Evolutionary conservation across 1,140 invertebrate species (phyloP), one percentile per base, ranked within the genome.

Genomic region (Trachymyrmex septentrionalis): DNA sequence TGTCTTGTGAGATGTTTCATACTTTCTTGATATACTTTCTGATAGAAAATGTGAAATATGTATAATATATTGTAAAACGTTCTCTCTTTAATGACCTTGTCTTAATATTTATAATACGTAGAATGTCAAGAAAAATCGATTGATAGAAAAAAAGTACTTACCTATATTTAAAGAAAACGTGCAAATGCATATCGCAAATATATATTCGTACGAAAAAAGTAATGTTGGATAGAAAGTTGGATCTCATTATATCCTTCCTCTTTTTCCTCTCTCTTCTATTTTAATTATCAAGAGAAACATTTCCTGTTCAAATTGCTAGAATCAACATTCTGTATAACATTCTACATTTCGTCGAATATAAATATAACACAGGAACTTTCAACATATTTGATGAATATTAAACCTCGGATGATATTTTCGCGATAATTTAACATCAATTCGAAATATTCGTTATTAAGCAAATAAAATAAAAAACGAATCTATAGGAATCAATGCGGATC

Each of bases 101-200:
- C 38, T 69, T 24, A 69, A 69, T 69, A 38, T 34, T 38, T 66
- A 67, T 44, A 50, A 67, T 44, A 50, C 6, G 21, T 48, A 19
- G 12, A 69, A 67, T 38, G 34, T 44, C 64, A 67, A 50, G 66
- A 69, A 50, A 69, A 69, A 69, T 69, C 66, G 66, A 69, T 69
- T 16, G 24, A 24, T 24, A 44, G 7, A 48, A 69, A 67, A 34
- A 69, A 69, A 24, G 21, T 21, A 48, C 19, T 48, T 48, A 16
- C 21, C 34, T 48, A 69, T 48, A 50, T 69, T 48, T 69, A 50
- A 24, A 24, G 5, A 14, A 24, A 69, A 69, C 48, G 38, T 48
- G 66, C 66, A 69, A 69, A 24, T 30, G 34, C 34, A 38, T 38
- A 38, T 38, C 3, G 38, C 12, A 24, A 48, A 67, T 44, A 14